These are phyloP conservation scores for cattle (Bos taurus) DNA, from an alignment of 2,113 vertebrate species.

Conservation along the genomic window ARS-UCD2.0 NC_037333.1:94952001-94952500, in stretches of 20 bases:
- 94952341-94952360: not conserved
- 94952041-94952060: not conserved
- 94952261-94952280: not conserved
- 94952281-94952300: not conserved
- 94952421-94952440: not conserved
- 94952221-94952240: not conserved
- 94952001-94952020: fast-evolving
- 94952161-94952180: not conserved
- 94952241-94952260: not conserved
- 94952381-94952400: not conserved
- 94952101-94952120: not conserved
- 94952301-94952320: not conserved
- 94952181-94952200: not conserved
- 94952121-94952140: not conserved
- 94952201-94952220: not conserved
- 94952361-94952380: not conserved
- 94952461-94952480: not conserved
- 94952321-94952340: not conserved
- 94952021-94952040: not conserved
- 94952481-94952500: not conserved
- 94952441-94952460: not conserved
- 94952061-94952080: not conserved
- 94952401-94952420: not conserved
- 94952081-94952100: not conserved
- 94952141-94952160: fast-evolving